Evolutionary conservation across 1,140 invertebrate genomes (phyloP).

Genomic region (Zaprionus tsacasi): DNA sequence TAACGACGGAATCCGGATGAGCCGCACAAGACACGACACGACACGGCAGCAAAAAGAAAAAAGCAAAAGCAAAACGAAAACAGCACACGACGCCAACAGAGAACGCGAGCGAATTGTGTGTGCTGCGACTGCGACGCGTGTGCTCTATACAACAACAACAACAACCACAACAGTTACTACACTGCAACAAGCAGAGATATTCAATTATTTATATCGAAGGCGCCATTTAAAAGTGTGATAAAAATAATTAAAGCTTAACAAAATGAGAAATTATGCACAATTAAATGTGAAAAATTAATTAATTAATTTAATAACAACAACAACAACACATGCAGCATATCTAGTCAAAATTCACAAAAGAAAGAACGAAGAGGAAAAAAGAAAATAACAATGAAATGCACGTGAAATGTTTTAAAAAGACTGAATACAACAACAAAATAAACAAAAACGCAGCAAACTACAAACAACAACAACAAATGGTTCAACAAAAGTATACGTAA

Average conservation of each 20-base stretch:
- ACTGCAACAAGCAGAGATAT: slow-evolving; percentile 16
- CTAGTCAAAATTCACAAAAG: slow-evolving; percentile 42
- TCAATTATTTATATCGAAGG: slow-evolving; percentile 47
- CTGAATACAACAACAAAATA: slow-evolving; percentile 60
- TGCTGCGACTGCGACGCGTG: slow-evolving; percentile 40
- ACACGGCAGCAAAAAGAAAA: slow-evolving; percentile 39
- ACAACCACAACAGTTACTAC: background rate
- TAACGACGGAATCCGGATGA: slow-evolving; percentile 83
- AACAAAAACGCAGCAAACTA: slow-evolving; percentile 38
- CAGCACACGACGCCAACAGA: background rate
- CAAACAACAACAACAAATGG: slow-evolving; percentile 70
- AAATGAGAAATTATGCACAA: slow-evolving; percentile 28
- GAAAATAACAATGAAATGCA: slow-evolving; percentile 48
- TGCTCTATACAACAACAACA: slow-evolving; percentile 24
- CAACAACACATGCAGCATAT: slow-evolving; percentile 42
- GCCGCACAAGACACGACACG: slow-evolving; percentile 51
- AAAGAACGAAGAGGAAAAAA: slow-evolving; percentile 34
- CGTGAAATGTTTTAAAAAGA: slow-evolving; percentile 70
- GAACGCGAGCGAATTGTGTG: slow-evolving; percentile 12
- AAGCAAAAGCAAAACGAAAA: slow-evolving; percentile 26
- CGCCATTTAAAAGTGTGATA: slow-evolving; percentile 52
- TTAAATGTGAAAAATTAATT: slow-evolving; percentile 23
- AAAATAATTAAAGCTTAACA: slow-evolving; percentile 28
- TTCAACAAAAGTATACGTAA: slow-evolving; percentile 84
- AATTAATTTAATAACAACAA: slow-evolving; percentile 24